phyloP scores from a whole-genome alignment of 2,797 vertebrate genomes.

The Microctenopoma stevenorrisi region DNA sequence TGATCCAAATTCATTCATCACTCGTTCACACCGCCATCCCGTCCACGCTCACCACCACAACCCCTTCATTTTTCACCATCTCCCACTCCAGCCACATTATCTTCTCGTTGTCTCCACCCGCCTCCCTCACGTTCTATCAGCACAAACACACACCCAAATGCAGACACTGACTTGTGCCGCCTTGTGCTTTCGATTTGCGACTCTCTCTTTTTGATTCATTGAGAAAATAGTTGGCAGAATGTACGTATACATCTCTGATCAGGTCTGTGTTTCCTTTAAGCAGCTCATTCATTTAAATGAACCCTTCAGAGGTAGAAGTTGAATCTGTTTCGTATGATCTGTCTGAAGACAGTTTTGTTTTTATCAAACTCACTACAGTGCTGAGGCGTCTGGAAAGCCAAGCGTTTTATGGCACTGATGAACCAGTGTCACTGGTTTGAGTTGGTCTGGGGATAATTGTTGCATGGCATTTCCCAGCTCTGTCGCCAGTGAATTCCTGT shows the following conservation, averaged over 20 bases:
- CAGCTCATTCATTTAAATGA: not conserved
- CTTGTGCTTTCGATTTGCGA: not conserved
- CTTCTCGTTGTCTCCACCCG: slow-evolving; percentile 18
- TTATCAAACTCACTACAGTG: not conserved
- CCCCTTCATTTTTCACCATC: slow-evolving; percentile 46
- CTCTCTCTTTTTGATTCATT: not conserved
- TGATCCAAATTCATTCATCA: slow-evolving; percentile 35
- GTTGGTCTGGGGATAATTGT: not conserved
- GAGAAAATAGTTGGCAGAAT: not conserved
- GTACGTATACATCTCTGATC: too few species aligned
- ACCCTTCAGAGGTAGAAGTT: not conserved
- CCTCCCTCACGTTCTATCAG: slow-evolving; percentile 34
- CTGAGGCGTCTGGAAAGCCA: too few species aligned
- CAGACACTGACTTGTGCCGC: slow-evolving; percentile 4
- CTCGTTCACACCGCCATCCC: slow-evolving; percentile 17
- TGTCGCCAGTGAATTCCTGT: not conserved
- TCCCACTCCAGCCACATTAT: slow-evolving; percentile 49
- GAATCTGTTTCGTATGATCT: not conserved
- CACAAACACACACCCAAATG: slow-evolving; percentile 5
- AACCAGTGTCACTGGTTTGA: not conserved
- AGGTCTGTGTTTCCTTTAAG: too few species aligned
- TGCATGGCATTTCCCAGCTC: not conserved
- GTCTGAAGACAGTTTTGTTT: not conserved
- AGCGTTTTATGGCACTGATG: not conserved
- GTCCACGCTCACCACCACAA: slow-evolving; percentile 24